Base-by-base conservation (phyloP, 1,140 invertebrate genomes). In the Drosophila hydei region DNA sequence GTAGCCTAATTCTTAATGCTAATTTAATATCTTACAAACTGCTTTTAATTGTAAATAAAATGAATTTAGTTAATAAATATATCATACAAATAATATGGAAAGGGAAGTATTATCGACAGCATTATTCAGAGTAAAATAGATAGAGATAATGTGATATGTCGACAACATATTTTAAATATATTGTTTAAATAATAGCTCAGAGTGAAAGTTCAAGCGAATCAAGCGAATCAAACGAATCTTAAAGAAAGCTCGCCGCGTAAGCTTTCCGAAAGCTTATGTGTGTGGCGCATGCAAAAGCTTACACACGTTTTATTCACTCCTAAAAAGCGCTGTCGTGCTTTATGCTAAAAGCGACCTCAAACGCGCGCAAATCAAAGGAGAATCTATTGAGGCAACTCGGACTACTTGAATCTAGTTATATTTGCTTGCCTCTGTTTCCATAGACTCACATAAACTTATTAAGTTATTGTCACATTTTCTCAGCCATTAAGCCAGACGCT, bases 41-140 rank as follows among this genome's bases (percentile, higher is more conserved):
- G 83, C 78, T 88, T 88, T 88, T 88, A 88, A 88, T 88, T 88
- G 83, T 88, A 88, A 81, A 88, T 88, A 88, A 88, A 88, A 76
- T 68, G 23, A 61, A 75, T 45, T 68, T 71, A 71, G 40, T 23
- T 55, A 72, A 61, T 68, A 40, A 72, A 72, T 40, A 40, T 50
- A n/a, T n/a, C n/a, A n/a, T n/a, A n/a, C n/a, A n/a, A n/a, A n/a
- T n/a, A n/a, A n/a, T n/a, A n/a, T n/a, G n/a, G n/a, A n/a, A n/a
- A n/a, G n/a, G n/a, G n/a, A n/a, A n/a, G n/a, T n/a, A n/a, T n/a
- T n/a, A n/a, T n/a, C n/a, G n/a, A n/a, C n/a, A n/a, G n/a, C n/a
- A n/a, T n/a, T n/a, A n/a, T n/a, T n/a, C n/a, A n/a, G n/a, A n/a
- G n/a, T n/a, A n/a, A n/a, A n/a, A n/a, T n/a, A n/a, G n/a, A n/a